A percentile compares a stretch with the other conserved stretches of the same genome.
Evolutionary conservation across 53 echinoderm and acorn worm species (phyloP).

Genomic region (Apostichopus leukothele): DNA sequence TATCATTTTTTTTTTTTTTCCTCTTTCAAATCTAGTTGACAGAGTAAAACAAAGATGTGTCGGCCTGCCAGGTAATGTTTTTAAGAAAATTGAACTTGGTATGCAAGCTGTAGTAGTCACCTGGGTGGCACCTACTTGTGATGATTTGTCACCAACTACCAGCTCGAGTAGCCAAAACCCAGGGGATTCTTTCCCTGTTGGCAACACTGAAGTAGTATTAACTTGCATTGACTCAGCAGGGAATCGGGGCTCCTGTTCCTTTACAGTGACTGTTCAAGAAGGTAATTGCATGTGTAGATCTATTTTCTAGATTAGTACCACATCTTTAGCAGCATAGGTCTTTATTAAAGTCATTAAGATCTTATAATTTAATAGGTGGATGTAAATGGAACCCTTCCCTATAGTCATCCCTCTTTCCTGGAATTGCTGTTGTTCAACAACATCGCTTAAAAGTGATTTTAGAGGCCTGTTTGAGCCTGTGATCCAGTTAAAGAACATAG

Average conservation of each 20-base stretch:
- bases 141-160: slow-evolving; percentile 51
- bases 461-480: too few relatives aligned
- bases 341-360: too few relatives aligned
- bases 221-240: slow-evolving; percentile 51
- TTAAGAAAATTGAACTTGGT: slow-evolving; percentile 53
- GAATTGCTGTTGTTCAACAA: too few relatives aligned
- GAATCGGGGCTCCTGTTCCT: slow-evolving; percentile 45
- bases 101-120: slow-evolving; percentile 15
- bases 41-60: slow-evolving; percentile 37
- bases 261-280: slow-evolving; percentile 61
- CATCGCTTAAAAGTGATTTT: too few relatives aligned
- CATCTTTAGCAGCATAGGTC: too few relatives aligned
- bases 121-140: slow-evolving; percentile 55
- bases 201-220: slow-evolving; percentile 38
- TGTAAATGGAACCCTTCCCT: too few relatives aligned
- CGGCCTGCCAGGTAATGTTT: slow-evolving; percentile 44
- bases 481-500: too few relatives aligned
- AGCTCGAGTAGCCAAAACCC: slow-evolving; percentile 5
- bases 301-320: too few relatives aligned
- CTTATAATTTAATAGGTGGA: too few relatives aligned
- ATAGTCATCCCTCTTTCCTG: too few relatives aligned
- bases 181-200: slow-evolving; percentile 49
- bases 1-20: too few relatives aligned
- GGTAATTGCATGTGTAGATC: slow-evolving; percentile 16
- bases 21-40: slow-evolving; percentile 27